Percentiles rank a stretch among this genome's conserved stretches.
Evolutionary conservation across 2,113 vertebrate species (phyloP).

Genomic region (Thamnophis sirtalis): DNA sequence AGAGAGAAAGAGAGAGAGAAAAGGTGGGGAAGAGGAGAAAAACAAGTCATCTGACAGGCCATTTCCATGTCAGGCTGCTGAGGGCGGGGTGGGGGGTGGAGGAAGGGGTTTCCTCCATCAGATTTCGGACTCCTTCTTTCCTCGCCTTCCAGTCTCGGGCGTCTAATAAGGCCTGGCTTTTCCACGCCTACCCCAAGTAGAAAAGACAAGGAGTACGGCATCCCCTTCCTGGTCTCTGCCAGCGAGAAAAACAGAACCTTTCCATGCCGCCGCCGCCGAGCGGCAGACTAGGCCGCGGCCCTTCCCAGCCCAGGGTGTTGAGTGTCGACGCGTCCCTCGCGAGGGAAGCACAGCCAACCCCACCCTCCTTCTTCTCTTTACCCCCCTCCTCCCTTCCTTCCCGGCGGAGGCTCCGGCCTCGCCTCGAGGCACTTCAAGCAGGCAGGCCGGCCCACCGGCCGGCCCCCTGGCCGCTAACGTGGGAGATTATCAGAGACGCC

Average conservation of each 20-base stretch:
- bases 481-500: slow-evolving; percentile 79
- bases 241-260: neutral
- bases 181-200: neutral
- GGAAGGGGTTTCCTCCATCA: neutral
- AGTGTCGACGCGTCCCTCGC: neutral
- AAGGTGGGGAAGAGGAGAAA: neutral
- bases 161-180: neutral
- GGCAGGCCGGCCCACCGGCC: slow-evolving; percentile 16
- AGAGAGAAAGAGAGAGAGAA: neutral
- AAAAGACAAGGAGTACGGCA: neutral
- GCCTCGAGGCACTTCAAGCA: slow-evolving; percentile 26
- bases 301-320: neutral
- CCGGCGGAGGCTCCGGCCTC: slow-evolving; percentile 6
- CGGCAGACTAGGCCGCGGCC: slow-evolving; percentile 3
- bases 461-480: neutral
- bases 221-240: neutral
- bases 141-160: neutral
- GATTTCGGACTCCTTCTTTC: neutral
- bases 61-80: slow-evolving; percentile 2
- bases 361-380: neutral
- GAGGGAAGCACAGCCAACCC: neutral
- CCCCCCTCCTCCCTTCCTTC: neutral
- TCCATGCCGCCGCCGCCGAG: neutral
- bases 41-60: slow-evolving; percentile 5
- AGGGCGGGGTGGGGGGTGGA: neutral